phyloP scores from a whole-genome alignment of 1,140 invertebrate genomes.

The Drosophila carrolli region DNA sequence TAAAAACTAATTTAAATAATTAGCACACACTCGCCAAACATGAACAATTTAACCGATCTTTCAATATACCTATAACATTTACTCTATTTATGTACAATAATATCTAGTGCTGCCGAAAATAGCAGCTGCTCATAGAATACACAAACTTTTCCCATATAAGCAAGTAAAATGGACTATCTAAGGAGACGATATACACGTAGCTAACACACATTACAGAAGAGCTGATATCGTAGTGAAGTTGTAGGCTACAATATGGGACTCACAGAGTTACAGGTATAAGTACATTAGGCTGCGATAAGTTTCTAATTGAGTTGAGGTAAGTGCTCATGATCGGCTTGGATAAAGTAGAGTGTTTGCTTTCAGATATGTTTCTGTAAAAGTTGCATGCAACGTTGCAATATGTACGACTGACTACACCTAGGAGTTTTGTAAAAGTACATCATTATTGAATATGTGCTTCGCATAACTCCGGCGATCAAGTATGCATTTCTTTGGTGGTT shows the following conservation, averaged over 20 bases:
- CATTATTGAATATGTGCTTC: conserved; percentile 9
- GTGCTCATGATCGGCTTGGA: conserved; percentile 19
- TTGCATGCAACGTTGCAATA: conserved; percentile 53
- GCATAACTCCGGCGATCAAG: conserved; percentile 5
- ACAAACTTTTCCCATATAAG: conserved; percentile 24
- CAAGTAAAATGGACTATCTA: conserved; percentile 63
- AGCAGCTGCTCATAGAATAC: conserved; percentile 28
- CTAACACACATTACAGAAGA: conserved; percentile 15
- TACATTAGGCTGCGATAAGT: conserved; percentile 29
- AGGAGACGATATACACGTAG: conserved; percentile 31
- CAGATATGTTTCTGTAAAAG: conserved; percentile 63
- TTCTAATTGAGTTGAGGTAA: conserved; percentile 32
- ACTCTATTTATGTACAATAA: conserved; percentile 44
- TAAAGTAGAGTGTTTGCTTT: conserved; percentile 44
- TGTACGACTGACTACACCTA: conserved; percentile 45
- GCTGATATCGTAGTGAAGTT: conserved; percentile 11
- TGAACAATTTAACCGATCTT: conserved; percentile 55
- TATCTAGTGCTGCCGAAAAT: conserved; percentile 43
- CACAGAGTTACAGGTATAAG: conserved; percentile 10
- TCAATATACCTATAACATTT: conserved; percentile 32
- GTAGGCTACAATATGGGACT: background rate
- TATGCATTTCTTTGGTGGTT: conserved; percentile 42
- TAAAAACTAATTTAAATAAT: conserved; percentile 53
- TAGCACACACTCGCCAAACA: conserved; percentile 58
- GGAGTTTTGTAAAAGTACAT: conserved; percentile 26